These are phyloP conservation scores for Trichopria drosophilae DNA, from an alignment of 2,888 invertebrate species.

Conservation along the genomic window DNA sequence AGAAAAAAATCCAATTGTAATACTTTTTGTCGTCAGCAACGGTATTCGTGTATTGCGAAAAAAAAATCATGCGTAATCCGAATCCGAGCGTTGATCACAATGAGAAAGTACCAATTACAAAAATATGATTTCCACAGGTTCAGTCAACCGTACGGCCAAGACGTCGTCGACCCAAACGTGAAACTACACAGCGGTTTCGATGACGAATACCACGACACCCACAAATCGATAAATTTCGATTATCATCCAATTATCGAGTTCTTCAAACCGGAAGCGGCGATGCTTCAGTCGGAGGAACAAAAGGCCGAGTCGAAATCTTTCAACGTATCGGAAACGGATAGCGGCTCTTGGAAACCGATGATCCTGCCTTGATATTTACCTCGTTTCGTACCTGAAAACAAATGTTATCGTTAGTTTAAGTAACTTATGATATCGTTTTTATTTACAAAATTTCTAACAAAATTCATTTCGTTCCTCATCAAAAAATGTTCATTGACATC, in stretches of 20 bases:
- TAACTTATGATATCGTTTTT: no score
- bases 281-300: conserved; percentile 47
- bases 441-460: no score
- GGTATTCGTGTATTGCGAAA: no score
- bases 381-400: background rate
- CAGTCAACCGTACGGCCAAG: conserved; percentile 46
- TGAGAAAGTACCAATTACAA: no score
- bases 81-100: no score
- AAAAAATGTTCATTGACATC: no score
- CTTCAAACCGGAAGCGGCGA: conserved; percentile 62
- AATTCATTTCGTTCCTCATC: no score
- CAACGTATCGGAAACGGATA: conserved; percentile 32
- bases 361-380: conserved; percentile 47
- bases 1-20: no score
- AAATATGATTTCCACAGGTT: no score
- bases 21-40: no score
- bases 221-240: conserved; percentile 73
- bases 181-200: conserved; percentile 49
- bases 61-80: no score
- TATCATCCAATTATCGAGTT: conserved; percentile 84
- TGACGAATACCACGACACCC: conserved; percentile 53
- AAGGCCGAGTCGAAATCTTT: conserved; percentile 27
- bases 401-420: no score
- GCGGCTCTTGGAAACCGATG: conserved; percentile 55
- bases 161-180: conserved; percentile 38